Evolutionary conservation across 2,113 vertebrate genomes (phyloP).

Genomic region (Cathartes aura): DNA sequence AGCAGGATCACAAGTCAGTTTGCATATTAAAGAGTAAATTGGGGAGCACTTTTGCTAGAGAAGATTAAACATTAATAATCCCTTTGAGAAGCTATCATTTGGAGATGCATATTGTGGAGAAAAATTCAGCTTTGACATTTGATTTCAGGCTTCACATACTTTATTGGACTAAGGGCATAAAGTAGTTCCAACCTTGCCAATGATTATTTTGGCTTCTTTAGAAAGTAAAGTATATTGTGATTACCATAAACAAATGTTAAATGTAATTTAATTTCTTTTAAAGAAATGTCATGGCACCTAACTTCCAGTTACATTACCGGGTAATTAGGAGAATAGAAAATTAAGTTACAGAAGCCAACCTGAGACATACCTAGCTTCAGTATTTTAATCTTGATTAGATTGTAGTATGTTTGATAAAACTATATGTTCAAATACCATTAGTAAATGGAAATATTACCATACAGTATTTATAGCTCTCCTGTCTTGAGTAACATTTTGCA

Average conservation of each 20-base stretch:
- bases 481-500: background rate
- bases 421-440: background rate
- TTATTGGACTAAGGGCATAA: background rate
- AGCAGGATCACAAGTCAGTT: background rate
- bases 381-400: background rate
- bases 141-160: background rate
- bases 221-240: background rate
- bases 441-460: background rate
- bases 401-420: background rate
- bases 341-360: background rate
- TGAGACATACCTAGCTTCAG: background rate
- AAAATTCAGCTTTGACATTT: slow-evolving; percentile 35
- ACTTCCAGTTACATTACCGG: background rate
- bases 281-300: slow-evolving; percentile 5
- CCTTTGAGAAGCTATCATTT: slow-evolving; percentile 2
- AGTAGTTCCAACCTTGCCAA: background rate
- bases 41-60: background rate
- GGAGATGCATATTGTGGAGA: background rate
- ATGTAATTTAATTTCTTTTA: background rate
- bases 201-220: background rate
- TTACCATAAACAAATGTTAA: slow-evolving; percentile 47
- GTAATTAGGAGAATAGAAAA: background rate
- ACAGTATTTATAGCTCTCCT: background rate
- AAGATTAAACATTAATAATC: slow-evolving; percentile 13
- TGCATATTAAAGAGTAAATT: slow-evolving; percentile 12